These are phyloP conservation scores for Listronotus bonariensis DNA, from an alignment of 1,140 invertebrate species.

Conservation along the genomic window DNA sequence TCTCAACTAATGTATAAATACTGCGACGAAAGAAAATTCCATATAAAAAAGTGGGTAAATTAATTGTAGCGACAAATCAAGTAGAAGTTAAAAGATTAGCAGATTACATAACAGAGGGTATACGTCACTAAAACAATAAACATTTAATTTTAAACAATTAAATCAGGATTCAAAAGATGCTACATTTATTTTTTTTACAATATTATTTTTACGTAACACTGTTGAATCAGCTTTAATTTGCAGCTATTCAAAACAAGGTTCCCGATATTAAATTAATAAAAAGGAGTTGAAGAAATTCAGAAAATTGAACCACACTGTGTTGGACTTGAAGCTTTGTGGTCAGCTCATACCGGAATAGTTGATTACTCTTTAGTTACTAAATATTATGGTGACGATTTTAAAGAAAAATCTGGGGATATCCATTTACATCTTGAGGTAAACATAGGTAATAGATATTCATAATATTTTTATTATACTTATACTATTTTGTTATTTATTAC, in stretches of 20 bases:
- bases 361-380: constrained; percentile 89
- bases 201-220: too few species aligned
- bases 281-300: constrained; percentile 72
- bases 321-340: constrained; percentile 93
- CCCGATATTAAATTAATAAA: constrained; percentile 70
- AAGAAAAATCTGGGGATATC: constrained; percentile 62
- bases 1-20: constrained; percentile 88
- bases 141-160: too few species aligned
- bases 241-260: constrained; percentile 72
- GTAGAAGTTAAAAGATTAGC: constrained; percentile 74
- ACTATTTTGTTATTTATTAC: background rate
- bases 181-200: too few species aligned
- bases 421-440: constrained; percentile 33
- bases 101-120: constrained; percentile 80
- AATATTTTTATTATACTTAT: too few species aligned
- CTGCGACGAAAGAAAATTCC: constrained; percentile 86
- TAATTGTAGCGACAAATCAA: constrained; percentile 85
- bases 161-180: too few species aligned
- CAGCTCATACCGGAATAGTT: constrained; percentile 96
- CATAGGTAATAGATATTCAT: background rate
- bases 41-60: constrained; percentile 95
- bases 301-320: constrained; percentile 90
- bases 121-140: too few species aligned
- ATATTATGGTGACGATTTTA: constrained; percentile 84
- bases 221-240: too few species aligned